These are phyloP conservation scores for Pteropus rufus DNA, from an alignment of 2,797 vertebrate species.

Conservation along the genomic window DNA sequence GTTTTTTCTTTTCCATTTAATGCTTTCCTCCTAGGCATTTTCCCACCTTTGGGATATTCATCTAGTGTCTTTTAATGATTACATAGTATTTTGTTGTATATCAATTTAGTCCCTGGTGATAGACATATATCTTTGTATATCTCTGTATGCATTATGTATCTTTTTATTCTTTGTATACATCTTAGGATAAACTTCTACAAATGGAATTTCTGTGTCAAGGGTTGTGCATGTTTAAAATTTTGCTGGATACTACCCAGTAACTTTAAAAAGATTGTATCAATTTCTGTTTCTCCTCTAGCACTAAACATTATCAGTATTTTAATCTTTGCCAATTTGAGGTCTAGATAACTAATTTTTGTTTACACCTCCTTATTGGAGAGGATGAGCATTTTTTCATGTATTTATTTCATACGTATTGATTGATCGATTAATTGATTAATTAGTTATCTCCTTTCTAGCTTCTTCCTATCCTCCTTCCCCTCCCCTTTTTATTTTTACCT, in stretches of 20 bases:
- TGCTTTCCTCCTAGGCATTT: background rate
- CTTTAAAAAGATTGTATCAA: background rate
- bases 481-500: background rate
- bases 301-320: background rate
- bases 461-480: background rate
- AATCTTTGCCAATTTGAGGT: background rate
- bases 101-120: background rate
- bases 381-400: background rate
- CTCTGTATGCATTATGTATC: background rate
- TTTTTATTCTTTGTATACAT: background rate
- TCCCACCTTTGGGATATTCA: background rate
- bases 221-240: background rate
- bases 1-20: background rate
- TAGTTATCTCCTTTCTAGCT: background rate
- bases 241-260: background rate
- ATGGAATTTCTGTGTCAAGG: background rate
- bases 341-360: background rate
- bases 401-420: background rate
- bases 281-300: slow-evolving; percentile 12
- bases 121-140: background rate
- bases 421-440: background rate
- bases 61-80: background rate
- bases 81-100: background rate
- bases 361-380: background rate
- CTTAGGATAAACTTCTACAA: background rate